Conservation (phyloP, 2,797 vertebrate species). For the Astyanax mexicanus region DNA sequence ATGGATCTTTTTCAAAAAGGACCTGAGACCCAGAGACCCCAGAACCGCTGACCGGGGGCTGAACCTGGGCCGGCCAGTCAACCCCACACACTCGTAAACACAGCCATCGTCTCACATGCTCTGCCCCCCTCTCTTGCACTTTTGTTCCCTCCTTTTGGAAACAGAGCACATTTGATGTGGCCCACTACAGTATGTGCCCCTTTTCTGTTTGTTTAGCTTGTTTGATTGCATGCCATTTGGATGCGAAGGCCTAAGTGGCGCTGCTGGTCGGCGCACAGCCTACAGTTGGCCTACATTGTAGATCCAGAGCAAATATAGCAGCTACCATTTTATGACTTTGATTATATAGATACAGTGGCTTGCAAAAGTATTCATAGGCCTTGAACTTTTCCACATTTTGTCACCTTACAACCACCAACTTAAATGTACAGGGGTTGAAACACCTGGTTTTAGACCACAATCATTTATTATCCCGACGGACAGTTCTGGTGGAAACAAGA, state of each 20-base stretch:
- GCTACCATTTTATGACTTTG: not conserved
- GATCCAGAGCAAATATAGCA: not conserved
- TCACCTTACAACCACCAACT: too few species aligned
- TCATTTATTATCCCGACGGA: too few species aligned
- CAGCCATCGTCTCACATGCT: conserved; percentile 74
- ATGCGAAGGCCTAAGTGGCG: conserved; percentile 7
- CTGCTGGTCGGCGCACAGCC: conserved; percentile 18
- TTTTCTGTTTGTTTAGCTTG: conserved; percentile 24
- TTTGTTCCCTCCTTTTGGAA: conserved; percentile 69
- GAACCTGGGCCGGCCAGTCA: conserved; percentile 74
- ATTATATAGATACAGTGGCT: not conserved
- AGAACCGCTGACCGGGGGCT: conserved; percentile 79
- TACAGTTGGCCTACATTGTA: not conserved
- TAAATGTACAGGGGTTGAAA: too few species aligned
- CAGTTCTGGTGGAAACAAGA: too few species aligned
- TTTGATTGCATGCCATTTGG: conserved; percentile 25
- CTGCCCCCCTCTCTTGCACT: conserved; percentile 58
- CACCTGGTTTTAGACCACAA: too few species aligned
- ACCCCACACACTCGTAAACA: conserved; percentile 72
- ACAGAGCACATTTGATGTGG: conserved; percentile 62
- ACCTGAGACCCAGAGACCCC: conserved; percentile 76
- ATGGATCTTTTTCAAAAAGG: conserved; percentile 83
- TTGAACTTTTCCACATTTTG: too few species aligned
- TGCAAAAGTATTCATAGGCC: too few species aligned
- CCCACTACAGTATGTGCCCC: conserved; percentile 28